Percentiles rank a stretch among this genome's conserved stretches.
phyloP scores from a whole-genome alignment of 1,140 invertebrate species.

The Musca vetustissima region DNA sequence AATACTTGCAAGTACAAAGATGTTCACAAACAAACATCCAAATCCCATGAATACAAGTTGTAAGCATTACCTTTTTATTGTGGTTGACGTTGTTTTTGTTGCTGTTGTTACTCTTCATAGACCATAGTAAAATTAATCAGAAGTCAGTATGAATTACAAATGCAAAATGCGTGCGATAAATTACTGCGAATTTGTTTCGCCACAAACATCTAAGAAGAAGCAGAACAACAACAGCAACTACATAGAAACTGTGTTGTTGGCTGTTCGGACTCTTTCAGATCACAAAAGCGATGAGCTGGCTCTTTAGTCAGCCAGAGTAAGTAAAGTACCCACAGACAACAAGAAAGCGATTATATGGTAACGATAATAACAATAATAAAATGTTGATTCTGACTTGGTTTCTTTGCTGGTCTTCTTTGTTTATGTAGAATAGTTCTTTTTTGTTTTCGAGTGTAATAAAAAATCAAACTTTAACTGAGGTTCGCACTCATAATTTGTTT shows the following conservation, averaged over 20 bases:
- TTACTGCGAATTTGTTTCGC: conserved; percentile 25
- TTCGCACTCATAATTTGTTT: too few relatives aligned
- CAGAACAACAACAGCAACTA: too few relatives aligned
- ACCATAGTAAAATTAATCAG: conserved; percentile 29
- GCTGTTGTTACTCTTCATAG: too few relatives aligned
- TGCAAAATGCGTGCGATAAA: conserved; percentile 31
- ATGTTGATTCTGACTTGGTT: not conserved
- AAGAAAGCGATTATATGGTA: conserved; percentile 16
- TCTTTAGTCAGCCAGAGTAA: conserved; percentile 1
- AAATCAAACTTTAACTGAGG: too few relatives aligned
- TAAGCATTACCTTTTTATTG: too few relatives aligned
- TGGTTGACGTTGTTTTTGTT: too few relatives aligned
- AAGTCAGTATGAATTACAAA: conserved; percentile 30
- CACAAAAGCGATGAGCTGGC: conserved; percentile 11
- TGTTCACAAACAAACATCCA: too few relatives aligned
- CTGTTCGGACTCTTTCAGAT: not conserved
- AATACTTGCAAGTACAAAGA: too few relatives aligned
- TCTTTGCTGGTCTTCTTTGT: too few relatives aligned
- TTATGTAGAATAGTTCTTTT: too few relatives aligned
- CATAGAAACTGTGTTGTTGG: not conserved
- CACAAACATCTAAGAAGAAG: conserved; percentile 4
- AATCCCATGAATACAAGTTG: too few relatives aligned
- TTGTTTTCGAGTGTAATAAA: too few relatives aligned
- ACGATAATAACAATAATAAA: conserved; percentile 22
- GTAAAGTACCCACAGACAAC: not conserved